Evolutionary conservation across 2,888 invertebrate species (phyloP).

Genomic region (Eretmocerus hayati): DNA sequence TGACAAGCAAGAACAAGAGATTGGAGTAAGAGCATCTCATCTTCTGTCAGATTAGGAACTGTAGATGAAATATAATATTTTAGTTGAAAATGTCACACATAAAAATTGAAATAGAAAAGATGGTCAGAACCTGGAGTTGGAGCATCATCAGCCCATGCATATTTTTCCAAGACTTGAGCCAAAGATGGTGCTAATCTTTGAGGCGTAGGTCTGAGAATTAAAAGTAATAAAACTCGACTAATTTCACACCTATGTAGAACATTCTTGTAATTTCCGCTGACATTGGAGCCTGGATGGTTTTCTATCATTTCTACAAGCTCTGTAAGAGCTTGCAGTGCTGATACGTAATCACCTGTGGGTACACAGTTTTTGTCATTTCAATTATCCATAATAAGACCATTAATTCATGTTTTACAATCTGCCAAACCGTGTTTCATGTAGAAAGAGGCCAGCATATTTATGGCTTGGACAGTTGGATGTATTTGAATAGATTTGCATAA

Average conservation of each 20-base stretch:
- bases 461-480: constrained; percentile 36
- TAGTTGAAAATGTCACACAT: too few relatives aligned
- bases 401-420: constrained; percentile 2
- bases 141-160: constrained; percentile 53
- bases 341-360: constrained; percentile 51
- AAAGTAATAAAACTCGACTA: constrained; percentile 64
- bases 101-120: too few relatives aligned
- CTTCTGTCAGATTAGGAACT: constrained; percentile 51
- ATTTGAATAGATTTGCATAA: constrained; percentile 36
- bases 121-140: constrained; percentile 30
- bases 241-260: constrained; percentile 59
- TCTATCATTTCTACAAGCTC: constrained; percentile 53
- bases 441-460: constrained; percentile 38
- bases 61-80: constrained; percentile 30
- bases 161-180: constrained; percentile 59
- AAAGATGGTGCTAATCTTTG: constrained; percentile 56
- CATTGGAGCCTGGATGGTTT: constrained; percentile 31
- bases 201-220: constrained; percentile 69
- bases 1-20: constrained; percentile 60
- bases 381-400: neutral
- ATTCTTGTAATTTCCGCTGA: constrained; percentile 38
- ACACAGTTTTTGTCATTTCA: neutral
- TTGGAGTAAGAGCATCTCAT: constrained; percentile 53
- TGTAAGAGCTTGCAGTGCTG: constrained; percentile 54
- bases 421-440: constrained; percentile 52